Evolutionary conservation across 1,140 invertebrate genomes (phyloP), one percentile per base, ranked within the genome.

Genomic region (Drosophila lacteicornis): DNA sequence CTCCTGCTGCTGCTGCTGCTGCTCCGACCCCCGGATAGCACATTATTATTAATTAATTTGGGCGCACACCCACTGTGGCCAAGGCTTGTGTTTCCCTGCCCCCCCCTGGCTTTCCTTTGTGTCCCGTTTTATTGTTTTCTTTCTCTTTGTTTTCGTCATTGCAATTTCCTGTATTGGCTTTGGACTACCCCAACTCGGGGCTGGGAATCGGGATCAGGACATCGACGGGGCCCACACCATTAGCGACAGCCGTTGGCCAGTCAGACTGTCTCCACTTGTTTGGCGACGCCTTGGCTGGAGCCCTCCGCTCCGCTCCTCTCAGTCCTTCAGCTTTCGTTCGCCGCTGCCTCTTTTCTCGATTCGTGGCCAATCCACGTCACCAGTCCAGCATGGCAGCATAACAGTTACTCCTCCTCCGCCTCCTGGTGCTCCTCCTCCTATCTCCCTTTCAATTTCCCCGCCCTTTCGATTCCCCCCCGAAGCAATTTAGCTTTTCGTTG

Each of bases 11-110:
- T 27, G 11, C 36, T 27, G 11, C 65, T 8, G 33, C 33, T 38
- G 13, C 22, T 17, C 36, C 51, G 19, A 51, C 50, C 66, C 66
- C 66, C 45, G 51, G 45, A 43, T 59, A n/a, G 56, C 77, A 85
- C 84, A 88, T 88, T 90, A 88, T 85, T 88, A 82, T 90, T 91
- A 88, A 88, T 88, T 88, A 88, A 90, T 88, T 88, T 87, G 73
- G 61, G 59, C 57, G 55, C 74, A 73, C 68, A 70, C 74, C 77
- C 76, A 74, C 75, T 38, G 61, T 13, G 73, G 25, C 49, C 33
- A 68, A 77, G 42, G 60, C 38, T 66, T 19, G 19, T 19, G n/a
- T 19, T 19, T 19, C 19, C n/a, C n/a, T n/a, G n/a, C n/a, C n/a
- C 12, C 30, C 13, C 43, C 30, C 30, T 13, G 3, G 42, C 25